Percentiles rank a stretch among this genome's conserved stretches.
These are phyloP conservation scores for Scaptomyza polygonia DNA, from an alignment of 2,888 invertebrate genomes.

Conservation along the genomic window DNA sequence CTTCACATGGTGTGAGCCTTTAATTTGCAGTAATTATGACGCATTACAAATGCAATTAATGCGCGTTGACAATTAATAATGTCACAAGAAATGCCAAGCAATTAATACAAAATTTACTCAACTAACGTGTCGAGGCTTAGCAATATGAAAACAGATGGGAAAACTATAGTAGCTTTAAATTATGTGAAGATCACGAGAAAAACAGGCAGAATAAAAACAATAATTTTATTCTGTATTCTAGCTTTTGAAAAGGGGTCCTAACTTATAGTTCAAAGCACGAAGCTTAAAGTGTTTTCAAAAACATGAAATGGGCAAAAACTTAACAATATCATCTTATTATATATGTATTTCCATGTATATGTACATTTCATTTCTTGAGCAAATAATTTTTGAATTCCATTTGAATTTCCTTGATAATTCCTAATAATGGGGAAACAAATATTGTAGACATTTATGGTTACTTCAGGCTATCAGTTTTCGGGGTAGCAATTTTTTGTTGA, in stretches of 20 bases:
- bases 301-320: conserved; percentile 43
- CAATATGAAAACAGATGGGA: conserved; percentile 39
- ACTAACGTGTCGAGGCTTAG: conserved; percentile 8
- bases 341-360: not conserved
- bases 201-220: conserved; percentile 40
- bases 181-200: conserved; percentile 26
- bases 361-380: not conserved
- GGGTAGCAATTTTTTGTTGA: conserved; percentile 1
- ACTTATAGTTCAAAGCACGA: not conserved
- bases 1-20: conserved; percentile 20
- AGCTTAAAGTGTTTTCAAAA: conserved; percentile 16
- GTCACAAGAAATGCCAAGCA: conserved; percentile 54
- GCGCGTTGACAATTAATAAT: conserved; percentile 67
- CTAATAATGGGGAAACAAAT: not conserved
- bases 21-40: conserved; percentile 74
- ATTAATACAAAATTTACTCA: conserved; percentile 47
- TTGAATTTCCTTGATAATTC: not conserved
- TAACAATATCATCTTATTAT: conserved; percentile 10
- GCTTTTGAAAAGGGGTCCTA: conserved; percentile 5
- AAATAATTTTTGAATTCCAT: not conserved
- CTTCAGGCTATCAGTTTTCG: conserved; percentile 4
- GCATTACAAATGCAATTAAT: conserved; percentile 73
- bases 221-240: not conserved
- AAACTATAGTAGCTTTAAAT: conserved; percentile 39
- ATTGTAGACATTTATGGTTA: conserved; percentile 1